phyloP scores from a whole-genome alignment of 2,113 vertebrate genomes.

The Mirounga angustirostris region DNA sequence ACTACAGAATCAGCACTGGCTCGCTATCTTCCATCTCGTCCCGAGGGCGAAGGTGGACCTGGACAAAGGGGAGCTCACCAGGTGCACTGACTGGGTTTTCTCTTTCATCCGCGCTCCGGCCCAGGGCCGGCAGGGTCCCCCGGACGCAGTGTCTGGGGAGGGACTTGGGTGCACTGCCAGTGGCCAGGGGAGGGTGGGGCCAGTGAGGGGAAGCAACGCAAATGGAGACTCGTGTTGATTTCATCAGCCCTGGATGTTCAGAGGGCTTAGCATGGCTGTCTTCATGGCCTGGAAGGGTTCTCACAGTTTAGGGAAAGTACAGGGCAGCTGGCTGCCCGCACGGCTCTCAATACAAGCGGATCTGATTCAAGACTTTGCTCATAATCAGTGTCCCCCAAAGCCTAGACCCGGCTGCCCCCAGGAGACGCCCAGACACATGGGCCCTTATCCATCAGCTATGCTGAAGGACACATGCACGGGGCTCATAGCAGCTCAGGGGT shows the following conservation, averaged over 20 bases:
- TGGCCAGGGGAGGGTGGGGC: neutral
- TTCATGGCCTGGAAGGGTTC: accelerated
- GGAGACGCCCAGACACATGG: neutral
- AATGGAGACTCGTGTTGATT: too few relatives aligned
- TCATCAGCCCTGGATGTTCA: neutral
- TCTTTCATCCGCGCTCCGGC: too few relatives aligned
- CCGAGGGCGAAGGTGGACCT: accelerated
- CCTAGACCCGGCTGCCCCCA: neutral
- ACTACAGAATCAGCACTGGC: neutral
- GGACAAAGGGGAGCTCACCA: neutral
- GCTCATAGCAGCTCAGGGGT: accelerated
- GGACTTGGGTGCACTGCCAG: accelerated
- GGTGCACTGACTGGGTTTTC: neutral
- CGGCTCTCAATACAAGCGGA: neutral
- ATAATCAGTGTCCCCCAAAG: neutral
- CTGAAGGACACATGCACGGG: accelerated
- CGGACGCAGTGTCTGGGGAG: accelerated
- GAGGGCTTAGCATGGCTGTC: neutral
- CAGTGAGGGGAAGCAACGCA: neutral
- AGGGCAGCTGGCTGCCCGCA: neutral
- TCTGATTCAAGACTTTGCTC: neutral
- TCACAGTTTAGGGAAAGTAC: neutral
- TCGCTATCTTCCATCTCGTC: accelerated
- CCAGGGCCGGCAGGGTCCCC: neutral
- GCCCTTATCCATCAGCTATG: neutral